Evolutionary conservation across 2,888 invertebrate species (phyloP), one percentile per base, ranked within the genome.

Genomic region (Eupithecia inturbata): DNA sequence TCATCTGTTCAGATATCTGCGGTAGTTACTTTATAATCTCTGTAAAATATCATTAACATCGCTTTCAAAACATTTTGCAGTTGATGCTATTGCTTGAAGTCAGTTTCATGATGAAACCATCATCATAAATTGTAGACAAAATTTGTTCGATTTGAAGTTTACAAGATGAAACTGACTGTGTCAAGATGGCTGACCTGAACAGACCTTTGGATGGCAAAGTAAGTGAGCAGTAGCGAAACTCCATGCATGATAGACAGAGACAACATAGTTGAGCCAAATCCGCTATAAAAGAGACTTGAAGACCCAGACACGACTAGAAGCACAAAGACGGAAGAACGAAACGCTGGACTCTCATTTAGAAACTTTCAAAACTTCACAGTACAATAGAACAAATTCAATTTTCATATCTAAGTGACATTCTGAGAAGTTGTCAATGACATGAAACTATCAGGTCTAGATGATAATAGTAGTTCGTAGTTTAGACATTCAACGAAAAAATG

Each of bases 301-400:
- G 84, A 85, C 87, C 85, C 86, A 85, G 80, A 86, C 85, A 79
- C 84, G 80, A 86, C 77, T 80, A 83, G 69, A 85, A 87, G 84
- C 85, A 83, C 79, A 89, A 82, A 81, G 80, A 82, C 82, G 81
- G 80, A 83, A 83, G 83, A 83, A 85, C 82, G 80, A 87, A 86
- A 86, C 92, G 92, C 93, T 92, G 93, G 92, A 93, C 92, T 79
- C 82, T 79, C 84, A 82, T 80, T 81, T 82, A 82, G 82, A 82
- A 89, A 89, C 89, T 84, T 89, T 88, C 92, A 91, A 74, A 87
- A 83, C 77, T 76, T 78, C 68, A 74, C 76, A 76, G 53, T 71
- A 71, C 49, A 57, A 33, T 67, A 53, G 14, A 70, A 67, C 33
- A 69, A 68, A 10, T 22, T 26, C 16, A 53, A 68, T 68, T 36